These are phyloP conservation scores for Eupithecia pulchellata DNA, from an alignment of 2,888 invertebrate genomes.

Conservation along the genomic window DNA sequence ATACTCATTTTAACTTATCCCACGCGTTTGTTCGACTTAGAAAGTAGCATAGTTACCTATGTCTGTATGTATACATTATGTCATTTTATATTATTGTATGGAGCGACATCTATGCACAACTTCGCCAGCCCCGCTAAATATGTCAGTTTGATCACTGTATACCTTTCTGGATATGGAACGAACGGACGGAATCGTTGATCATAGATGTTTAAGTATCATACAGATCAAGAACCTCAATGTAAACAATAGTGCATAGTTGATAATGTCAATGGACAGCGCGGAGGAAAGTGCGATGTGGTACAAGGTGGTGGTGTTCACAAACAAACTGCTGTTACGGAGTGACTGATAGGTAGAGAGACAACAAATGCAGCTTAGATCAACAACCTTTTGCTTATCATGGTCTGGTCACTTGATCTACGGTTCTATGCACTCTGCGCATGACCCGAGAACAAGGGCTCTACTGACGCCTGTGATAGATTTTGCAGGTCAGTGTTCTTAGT, in stretches of 20 bases:
- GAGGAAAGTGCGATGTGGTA: not conserved
- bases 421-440: slow-evolving; percentile 1
- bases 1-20: too few relatives aligned
- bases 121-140: too few relatives aligned
- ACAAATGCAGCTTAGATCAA: not conserved
- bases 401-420: not conserved
- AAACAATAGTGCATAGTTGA: not conserved
- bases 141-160: too few relatives aligned
- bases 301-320: not conserved
- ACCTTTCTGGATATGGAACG: too few relatives aligned
- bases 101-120: too few relatives aligned
- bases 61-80: too few relatives aligned
- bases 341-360: not conserved
- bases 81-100: too few relatives aligned
- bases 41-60: too few relatives aligned
- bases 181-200: too few relatives aligned
- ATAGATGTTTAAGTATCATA: too few relatives aligned
- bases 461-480: not conserved
- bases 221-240: not conserved
- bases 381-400: not conserved
- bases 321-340: too few relatives aligned
- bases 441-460: not conserved
- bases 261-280: not conserved
- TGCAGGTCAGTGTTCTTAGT: not conserved
- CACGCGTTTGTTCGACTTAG: too few relatives aligned